Conservation (phyloP, 2,797 vertebrate genomes). For the Neomorphus geoffroyi region DNA sequence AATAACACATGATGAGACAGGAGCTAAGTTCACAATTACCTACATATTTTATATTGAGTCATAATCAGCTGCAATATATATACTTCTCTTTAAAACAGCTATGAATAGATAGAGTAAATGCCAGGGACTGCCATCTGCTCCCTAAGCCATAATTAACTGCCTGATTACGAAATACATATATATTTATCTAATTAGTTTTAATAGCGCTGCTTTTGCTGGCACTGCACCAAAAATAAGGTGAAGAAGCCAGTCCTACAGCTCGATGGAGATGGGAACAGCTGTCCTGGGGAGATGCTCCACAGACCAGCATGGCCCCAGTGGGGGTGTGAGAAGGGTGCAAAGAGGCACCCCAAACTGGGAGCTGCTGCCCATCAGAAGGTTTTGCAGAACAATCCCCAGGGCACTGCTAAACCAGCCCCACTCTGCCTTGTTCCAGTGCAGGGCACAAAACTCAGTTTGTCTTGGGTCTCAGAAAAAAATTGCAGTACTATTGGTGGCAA, state of each 20-base stretch:
- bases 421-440: fast-evolving
- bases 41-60: background rate
- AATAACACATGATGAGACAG: background rate
- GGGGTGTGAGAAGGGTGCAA: fast-evolving
- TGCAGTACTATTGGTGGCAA: fast-evolving
- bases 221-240: background rate
- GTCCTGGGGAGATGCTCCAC: background rate
- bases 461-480: background rate
- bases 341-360: background rate
- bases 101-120: constrained; percentile 40
- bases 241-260: background rate
- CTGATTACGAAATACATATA: constrained; percentile 49
- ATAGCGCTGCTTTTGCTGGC: background rate
- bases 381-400: background rate
- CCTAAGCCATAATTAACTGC: constrained; percentile 52
- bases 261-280: fast-evolving
- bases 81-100: constrained; percentile 14
- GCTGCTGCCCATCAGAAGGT: background rate
- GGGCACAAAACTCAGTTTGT: background rate
- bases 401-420: background rate
- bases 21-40: background rate
- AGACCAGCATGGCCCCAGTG: fast-evolving
- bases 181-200: constrained; percentile 60
- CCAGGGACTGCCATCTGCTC: constrained; percentile 58
- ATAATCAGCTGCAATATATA: constrained; percentile 46